Conservation (phyloP, 2,888 invertebrate species). For the Drosophila paucipuncta region DNA sequence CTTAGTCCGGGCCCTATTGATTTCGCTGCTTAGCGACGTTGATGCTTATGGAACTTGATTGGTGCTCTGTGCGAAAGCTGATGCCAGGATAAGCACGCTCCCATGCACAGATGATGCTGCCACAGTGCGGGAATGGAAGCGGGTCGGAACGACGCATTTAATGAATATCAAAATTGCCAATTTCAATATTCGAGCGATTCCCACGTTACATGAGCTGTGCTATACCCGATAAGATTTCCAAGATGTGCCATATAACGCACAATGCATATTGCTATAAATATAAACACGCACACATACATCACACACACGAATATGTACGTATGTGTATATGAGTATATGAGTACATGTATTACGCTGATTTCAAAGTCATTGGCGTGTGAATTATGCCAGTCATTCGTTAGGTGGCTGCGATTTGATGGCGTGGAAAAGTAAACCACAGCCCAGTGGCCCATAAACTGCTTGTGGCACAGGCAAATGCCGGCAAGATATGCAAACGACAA, state of each 20-base stretch:
- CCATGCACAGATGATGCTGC: slow-evolving; percentile 38
- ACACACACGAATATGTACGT: neutral
- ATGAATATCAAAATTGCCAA: slow-evolving; percentile 79
- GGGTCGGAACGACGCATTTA: slow-evolving; percentile 57
- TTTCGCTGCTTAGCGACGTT: slow-evolving; percentile 70
- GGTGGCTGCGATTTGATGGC: slow-evolving; percentile 71
- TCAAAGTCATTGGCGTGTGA: slow-evolving; percentile 76
- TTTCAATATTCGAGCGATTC: slow-evolving; percentile 78
- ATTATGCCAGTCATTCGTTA: slow-evolving; percentile 74
- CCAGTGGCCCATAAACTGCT: slow-evolving; percentile 56
- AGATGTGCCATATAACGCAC: slow-evolving; percentile 61
- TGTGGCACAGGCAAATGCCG: slow-evolving; percentile 41
- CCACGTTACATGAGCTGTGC: slow-evolving; percentile 75
- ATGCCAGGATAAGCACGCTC: slow-evolving; percentile 75
- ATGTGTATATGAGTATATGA: slow-evolving; percentile 4
- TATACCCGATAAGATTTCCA: slow-evolving; percentile 72
- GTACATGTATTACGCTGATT: slow-evolving; percentile 56
- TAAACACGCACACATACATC: neutral
- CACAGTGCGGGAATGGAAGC: slow-evolving; percentile 2
- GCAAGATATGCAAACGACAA: slow-evolving; percentile 70
- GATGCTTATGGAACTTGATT: slow-evolving; percentile 79
- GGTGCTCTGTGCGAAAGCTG: slow-evolving; percentile 53
- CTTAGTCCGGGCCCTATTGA: slow-evolving; percentile 50
- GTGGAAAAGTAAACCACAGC: slow-evolving; percentile 76
- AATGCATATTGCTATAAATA: slow-evolving; percentile 31